These are phyloP conservation scores for Euschistus heros DNA, from an alignment of 1,140 invertebrate species.

Conservation along the genomic window DNA sequence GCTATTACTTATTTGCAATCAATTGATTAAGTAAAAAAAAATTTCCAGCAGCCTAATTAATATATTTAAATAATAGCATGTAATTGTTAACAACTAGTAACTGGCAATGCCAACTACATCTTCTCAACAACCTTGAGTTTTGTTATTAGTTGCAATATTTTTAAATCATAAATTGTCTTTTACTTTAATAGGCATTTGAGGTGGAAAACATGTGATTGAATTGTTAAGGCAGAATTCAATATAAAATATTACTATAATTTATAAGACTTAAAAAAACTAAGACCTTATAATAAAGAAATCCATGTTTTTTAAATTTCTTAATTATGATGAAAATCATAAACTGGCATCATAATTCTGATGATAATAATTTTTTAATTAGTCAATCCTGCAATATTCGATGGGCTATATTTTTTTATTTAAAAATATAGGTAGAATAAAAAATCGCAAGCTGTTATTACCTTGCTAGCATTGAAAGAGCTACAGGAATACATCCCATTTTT, in stretches of 20 bases:
- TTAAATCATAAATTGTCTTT: too few species aligned
- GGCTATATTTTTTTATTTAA: background rate
- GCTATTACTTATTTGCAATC: background rate
- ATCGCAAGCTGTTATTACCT: constrained; percentile 31
- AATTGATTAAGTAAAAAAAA: background rate
- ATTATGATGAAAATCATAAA: background rate
- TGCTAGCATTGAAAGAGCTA: constrained; percentile 37
- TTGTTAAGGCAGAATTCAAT: too few species aligned
- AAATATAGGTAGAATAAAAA: background rate
- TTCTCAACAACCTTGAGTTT: too few species aligned
- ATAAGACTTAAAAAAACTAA: too few species aligned
- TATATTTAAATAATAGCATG: background rate
- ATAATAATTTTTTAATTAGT: background rate
- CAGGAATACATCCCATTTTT: constrained; percentile 35
- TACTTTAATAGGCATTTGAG: too few species aligned
- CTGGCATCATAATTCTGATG: background rate
- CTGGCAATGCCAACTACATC: too few species aligned
- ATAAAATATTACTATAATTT: too few species aligned
- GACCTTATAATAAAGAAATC: background rate
- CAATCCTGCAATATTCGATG: background rate
- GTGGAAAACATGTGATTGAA: too few species aligned
- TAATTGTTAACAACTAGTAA: too few species aligned
- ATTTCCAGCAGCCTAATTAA: background rate
- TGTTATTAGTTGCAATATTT: too few species aligned
- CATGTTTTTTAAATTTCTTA: background rate